phyloP scores from a whole-genome alignment of 2,113 vertebrate genomes.

The Sinocyclocheilus rhinocerous region DNA sequence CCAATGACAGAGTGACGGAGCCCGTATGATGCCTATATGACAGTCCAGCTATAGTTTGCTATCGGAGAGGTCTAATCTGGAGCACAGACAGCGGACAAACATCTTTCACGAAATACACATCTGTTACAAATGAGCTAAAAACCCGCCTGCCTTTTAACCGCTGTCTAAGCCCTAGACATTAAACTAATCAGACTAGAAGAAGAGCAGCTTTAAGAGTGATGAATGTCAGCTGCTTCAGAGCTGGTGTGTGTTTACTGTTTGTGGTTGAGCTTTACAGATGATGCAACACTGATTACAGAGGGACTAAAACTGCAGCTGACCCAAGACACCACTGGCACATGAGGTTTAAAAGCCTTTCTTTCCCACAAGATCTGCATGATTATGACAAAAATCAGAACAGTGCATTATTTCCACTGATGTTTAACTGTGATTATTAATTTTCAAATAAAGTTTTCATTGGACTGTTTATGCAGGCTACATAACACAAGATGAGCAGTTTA shows the following conservation, averaged over 20 bases:
- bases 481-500: not conserved
- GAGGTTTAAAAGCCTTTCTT: not conserved
- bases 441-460: not conserved
- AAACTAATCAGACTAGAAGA: not conserved
- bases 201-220: not conserved
- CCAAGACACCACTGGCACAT: not conserved
- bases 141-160: not conserved
- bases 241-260: slow-evolving; percentile 14
- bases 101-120: not conserved
- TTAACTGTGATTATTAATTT: not conserved
- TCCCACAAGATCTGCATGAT: not conserved
- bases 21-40: not conserved
- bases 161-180: not conserved
- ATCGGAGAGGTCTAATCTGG: not conserved
- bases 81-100: not conserved
- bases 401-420: not conserved
- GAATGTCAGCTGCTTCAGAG: slow-evolving; percentile 11
- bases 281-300: slow-evolving; percentile 4
- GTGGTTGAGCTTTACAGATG: not conserved
- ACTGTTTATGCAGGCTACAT: not conserved
- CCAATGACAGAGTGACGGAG: not conserved
- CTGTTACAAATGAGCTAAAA: not conserved
- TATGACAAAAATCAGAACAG: not conserved
- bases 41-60: too few relatives aligned
- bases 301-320: not conserved